A percentile compares a stretch with the other conserved stretches of the same genome.
phyloP scores from a whole-genome alignment of 2,888 invertebrate genomes.

The Nemurella pictetii region DNA sequence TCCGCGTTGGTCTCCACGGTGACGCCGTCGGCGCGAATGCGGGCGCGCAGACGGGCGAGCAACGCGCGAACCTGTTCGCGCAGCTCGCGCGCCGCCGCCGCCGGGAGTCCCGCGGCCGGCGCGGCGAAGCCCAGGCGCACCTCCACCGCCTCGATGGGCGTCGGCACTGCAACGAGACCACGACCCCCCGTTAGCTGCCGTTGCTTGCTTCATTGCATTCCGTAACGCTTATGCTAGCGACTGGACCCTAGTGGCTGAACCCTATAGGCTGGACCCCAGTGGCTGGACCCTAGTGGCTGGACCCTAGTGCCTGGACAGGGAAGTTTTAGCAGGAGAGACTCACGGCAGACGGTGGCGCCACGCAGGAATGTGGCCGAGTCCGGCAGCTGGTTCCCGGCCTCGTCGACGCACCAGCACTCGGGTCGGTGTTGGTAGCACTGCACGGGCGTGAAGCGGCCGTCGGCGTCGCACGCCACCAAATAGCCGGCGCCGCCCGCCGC shows the following conservation, averaged over 20 bases:
- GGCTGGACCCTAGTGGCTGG: too few relatives aligned
- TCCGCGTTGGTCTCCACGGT: constrained; percentile 58
- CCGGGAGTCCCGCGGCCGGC: background rate
- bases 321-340: constrained; percentile 46
- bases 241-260: too few relatives aligned
- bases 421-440: constrained; percentile 64
- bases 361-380: constrained; percentile 62
- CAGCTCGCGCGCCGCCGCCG: background rate
- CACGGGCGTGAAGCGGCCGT: constrained; percentile 57
- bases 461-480: constrained; percentile 43
- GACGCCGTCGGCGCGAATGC: constrained; percentile 55
- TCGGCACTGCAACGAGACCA: constrained; percentile 65
- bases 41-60: constrained; percentile 50
- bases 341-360: constrained; percentile 62
- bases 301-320: background rate
- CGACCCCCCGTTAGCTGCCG: too few relatives aligned
- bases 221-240: too few relatives aligned
- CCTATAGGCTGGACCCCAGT: too few relatives aligned
- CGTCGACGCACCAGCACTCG: constrained; percentile 86
- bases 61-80: constrained; percentile 46
- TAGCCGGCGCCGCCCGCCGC: constrained; percentile 34
- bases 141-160: constrained; percentile 74
- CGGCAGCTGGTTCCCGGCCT: constrained; percentile 72
- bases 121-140: constrained; percentile 68
- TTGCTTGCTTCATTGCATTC: too few relatives aligned